Base-by-base conservation (phyloP, 2,888 invertebrate genomes). In the Coelopa pilipes region DNA sequence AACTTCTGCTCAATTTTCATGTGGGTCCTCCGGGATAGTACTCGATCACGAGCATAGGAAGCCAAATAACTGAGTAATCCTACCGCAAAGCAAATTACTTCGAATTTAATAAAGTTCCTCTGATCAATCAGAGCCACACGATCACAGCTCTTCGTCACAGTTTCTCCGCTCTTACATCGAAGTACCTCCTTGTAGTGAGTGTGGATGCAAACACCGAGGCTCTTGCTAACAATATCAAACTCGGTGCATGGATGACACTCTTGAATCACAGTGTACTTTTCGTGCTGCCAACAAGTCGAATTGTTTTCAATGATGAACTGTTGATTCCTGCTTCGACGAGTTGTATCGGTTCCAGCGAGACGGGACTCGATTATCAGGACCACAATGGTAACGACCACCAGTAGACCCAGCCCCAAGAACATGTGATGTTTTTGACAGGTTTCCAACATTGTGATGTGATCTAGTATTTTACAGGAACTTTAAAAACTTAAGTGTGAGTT, bases 231-330 rank as follows among this genome's bases (percentile, higher is more conserved):
- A 77, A 95, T 92, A 89, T 96, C 96, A 86, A 94, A 95, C 78
- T 92, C 93, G 90, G 93, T 92, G 87, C 96, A 96, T n/a, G 94
- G 94, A 88, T 95, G 93, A 81, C 96, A 96, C 86, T 94, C 93
- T 80, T 91, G 91, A 17, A 85, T 75, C 11, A 95, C 89, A 77
- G 91, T 90, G 80, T 91, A 94, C 19, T 91, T 89, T 83, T 95
- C 94, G 76, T 91, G 90, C 69, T 91, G 88, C 90, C 93, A 92
- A 84, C 96, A 96, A 12, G 92, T 93, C 0, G 93, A 92, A 84
- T 94, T 95, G 79, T 93, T 93, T 85, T 93, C 93, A 15, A 92
- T 90, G 11, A 92, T 89, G 84, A 92, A 93, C 49, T 91, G 91
- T 47, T 83, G 81, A 1, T 77, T 69, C 21, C 77, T 76, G 1